Base-by-base conservation (phyloP, 2,113 vertebrate genomes). In the Regulus satrapa region DNA sequence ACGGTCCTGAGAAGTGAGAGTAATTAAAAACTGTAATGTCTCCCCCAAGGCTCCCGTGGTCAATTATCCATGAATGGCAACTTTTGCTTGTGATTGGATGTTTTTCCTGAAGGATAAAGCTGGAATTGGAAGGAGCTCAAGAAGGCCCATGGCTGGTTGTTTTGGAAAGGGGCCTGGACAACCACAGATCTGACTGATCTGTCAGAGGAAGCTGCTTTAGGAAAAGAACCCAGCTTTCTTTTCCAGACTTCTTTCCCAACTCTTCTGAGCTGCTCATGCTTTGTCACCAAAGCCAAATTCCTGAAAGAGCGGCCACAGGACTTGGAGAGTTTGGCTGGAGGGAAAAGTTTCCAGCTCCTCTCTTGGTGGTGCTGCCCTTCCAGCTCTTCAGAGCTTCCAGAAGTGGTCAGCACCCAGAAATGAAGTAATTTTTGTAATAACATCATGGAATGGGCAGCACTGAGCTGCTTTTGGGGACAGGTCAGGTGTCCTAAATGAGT, bases 11-110 rank as follows among this genome's bases (percentile, higher is more conserved):
- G 80, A 29, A 94, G 85, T 5, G 83, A 91, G 91, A 90, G 76
- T 94, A 84, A 94, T 95, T 96, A 96, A 67, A 74, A 93, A 41
- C 76, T 48, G 12, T 20, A 84, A 31, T 71, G 59, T 46, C 52
- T 88, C 68, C 88, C 96, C 46, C 23, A 51, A 92, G 88, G 83
- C 83, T 78, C n/a, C n/a, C 5, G 55, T 55, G 94, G 92, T 90
- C 96, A 91, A 54, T 92, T 95, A 77, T 74, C 91, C 91, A 89
- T 91, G 88, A 86, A 52, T 43, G 68, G 79, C 67, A 81, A 67
- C 55, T 81, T 59, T 4, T 36, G 59, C 21, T 54, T 14, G 87
- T 1, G 23, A 38, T 20, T 54, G 85, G 94, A 86, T 86, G 68
- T 48, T 74, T 80, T 55, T 85, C 51, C 67, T 85, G 71, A 32